These are phyloP conservation scores for Conus ventricosus DNA, from an alignment of 1,140 invertebrate species.

Conservation along the genomic window DNA sequence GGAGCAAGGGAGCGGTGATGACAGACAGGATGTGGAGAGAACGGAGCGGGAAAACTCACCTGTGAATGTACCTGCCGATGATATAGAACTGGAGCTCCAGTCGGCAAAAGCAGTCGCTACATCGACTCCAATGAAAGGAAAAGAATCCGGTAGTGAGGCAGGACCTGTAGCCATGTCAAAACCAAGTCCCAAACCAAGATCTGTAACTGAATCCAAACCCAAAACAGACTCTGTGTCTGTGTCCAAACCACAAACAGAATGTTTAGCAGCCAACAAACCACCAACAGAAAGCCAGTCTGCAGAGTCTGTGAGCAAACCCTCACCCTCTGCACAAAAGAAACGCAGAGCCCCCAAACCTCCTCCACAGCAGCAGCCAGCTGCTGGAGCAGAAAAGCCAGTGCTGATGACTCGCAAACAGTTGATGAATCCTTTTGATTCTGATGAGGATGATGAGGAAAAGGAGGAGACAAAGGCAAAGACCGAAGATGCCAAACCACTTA, in stretches of 20 bases:
- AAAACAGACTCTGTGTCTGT: background rate
- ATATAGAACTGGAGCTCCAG: conserved; percentile 33
- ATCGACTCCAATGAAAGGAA: conserved; percentile 29
- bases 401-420: conserved; percentile 91
- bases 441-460: conserved; percentile 87
- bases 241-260: background rate
- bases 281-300: background rate
- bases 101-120: conserved; percentile 71
- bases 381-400: conserved; percentile 49
- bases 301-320: background rate
- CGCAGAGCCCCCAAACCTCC: conserved; percentile 44
- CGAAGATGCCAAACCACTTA: background rate
- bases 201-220: background rate
- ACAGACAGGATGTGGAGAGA: background rate
- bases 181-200: background rate
- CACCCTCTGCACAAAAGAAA: conserved; percentile 34
- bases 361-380: background rate
- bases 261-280: background rate
- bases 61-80: background rate
- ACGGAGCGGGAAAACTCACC: background rate
- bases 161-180: background rate
- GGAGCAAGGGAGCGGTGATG: background rate
- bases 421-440: conserved; percentile 92
- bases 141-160: background rate
- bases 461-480: conserved; percentile 22